Evolutionary conservation across 2,113 vertebrate genomes (phyloP).

Genomic region (Coptodon rendalli): DNA sequence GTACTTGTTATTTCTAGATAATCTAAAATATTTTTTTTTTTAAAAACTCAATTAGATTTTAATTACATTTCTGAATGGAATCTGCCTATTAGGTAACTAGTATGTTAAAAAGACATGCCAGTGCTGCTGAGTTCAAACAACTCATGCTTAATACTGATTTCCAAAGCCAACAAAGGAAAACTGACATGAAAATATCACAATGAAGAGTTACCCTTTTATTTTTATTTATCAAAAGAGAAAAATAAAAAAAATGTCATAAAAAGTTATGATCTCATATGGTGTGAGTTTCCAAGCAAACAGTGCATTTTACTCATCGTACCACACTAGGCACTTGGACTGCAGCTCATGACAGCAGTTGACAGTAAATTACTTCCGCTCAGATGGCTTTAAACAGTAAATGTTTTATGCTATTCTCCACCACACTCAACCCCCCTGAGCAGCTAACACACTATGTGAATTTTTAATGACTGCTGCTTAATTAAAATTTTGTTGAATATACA

Average conservation of each 20-base stretch:
- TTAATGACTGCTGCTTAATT: conserved; percentile 56
- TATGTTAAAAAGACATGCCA: neutral
- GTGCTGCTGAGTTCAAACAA: neutral
- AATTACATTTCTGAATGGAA: neutral
- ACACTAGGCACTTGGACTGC: neutral
- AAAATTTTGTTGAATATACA: conserved; percentile 58
- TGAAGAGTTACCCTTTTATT: neutral
- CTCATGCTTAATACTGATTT: neutral
- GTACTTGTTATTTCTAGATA: neutral
- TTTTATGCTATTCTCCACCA: conserved; percentile 48
- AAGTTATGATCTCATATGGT: neutral
- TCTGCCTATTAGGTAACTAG: neutral
- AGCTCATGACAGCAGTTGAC: neutral
- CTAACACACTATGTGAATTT: conserved; percentile 40
- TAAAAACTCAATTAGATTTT: neutral
- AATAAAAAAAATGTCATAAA: neutral
- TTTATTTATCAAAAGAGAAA: neutral
- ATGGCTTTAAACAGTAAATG: conserved; percentile 38
- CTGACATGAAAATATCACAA: neutral
- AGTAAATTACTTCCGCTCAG: conserved; percentile 30
- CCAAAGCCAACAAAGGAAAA: neutral
- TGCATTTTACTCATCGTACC: neutral
- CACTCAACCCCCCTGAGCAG: conserved; percentile 28
- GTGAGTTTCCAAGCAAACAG: neutral
- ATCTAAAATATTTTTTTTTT: neutral